Conservation (phyloP, 1,140 invertebrate species). For the Euura lappo region DNA sequence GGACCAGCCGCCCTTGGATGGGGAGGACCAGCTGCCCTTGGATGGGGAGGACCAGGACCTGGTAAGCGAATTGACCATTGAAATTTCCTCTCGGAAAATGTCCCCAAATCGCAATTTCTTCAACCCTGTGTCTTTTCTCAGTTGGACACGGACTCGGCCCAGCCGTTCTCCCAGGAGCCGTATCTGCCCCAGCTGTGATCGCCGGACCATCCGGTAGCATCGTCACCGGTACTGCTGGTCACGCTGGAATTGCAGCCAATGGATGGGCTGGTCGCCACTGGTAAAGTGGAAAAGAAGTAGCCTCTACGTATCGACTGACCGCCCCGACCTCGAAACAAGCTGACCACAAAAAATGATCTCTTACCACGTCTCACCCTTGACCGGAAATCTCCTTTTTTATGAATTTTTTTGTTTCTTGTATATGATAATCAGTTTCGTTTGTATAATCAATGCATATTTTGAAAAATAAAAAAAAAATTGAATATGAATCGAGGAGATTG, state of each 20-base stretch:
- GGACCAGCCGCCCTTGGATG: constrained; percentile 9
- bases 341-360: constrained; percentile 44
- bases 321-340: constrained; percentile 29
- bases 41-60: neutral
- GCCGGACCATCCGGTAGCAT: constrained; percentile 56
- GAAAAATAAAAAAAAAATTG: neutral
- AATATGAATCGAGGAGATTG: constrained; percentile 5
- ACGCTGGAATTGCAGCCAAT: constrained; percentile 39
- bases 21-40: neutral
- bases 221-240: constrained; percentile 41
- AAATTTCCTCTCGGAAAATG: too few species aligned
- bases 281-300: constrained; percentile 24
- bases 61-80: neutral
- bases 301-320: constrained; percentile 27
- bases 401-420: constrained; percentile 30
- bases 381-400: constrained; percentile 26
- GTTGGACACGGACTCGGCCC: constrained; percentile 43
- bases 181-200: constrained; percentile 50
- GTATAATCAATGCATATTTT: constrained; percentile 34
- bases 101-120: neutral
- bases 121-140: constrained; percentile 16
- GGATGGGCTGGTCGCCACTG: constrained; percentile 34
- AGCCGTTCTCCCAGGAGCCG: constrained; percentile 49
- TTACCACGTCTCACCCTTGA: neutral
- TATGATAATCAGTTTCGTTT: constrained; percentile 18